Evolutionary conservation across 2,797 vertebrate species (phyloP), one percentile per base, ranked within the genome.

Genomic region (Sebastes minor): DNA sequence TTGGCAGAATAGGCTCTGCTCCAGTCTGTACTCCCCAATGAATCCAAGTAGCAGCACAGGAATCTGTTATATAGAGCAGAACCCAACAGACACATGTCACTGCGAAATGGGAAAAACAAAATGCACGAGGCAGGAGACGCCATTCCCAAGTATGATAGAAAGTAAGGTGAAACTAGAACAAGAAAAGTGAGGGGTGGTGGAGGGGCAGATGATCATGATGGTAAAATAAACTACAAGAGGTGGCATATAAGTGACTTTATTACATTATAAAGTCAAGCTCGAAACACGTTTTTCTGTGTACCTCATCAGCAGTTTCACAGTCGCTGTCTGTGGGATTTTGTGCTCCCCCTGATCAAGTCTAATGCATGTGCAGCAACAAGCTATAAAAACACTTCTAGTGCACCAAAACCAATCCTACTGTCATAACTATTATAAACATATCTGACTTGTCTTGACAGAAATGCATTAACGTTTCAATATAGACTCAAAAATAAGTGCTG

Each of bases 41-140:
- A 77, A 46, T 69, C 8, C 4, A 57, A 30, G 46, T 33, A 49
- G 72, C 49, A 68, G 32, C 42, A 6, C 62, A 67, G 14, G 27
- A 25, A 18, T 53, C 11, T 60, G 25, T 9, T 76, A 63, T 68
- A 65, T 33, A 73, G 35, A 84, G 74, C 56, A 56, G 32, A 80
- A 79, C 62, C 27, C 68, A 67, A 28, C 55, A 62, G 61, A 76
- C 49, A 63, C 13, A 22, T 5, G 11, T 67, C 42, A 56, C 6
- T 46, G 42, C 42, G 35, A 46, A 42, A 33, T 18, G 12, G 23
- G 28, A 75, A 22, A 28, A 14, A 52, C 35, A 52, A 52, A 73
- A 63, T 42, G 11, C 35, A 68, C 27, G 8, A 28, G 3, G 11
- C 27, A 25, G n/a, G 55, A 55, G 63, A 72, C 10, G n/a, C 53